Conservation (phyloP, 2,113 vertebrate genomes). For the Camelus dromedarius region DNA sequence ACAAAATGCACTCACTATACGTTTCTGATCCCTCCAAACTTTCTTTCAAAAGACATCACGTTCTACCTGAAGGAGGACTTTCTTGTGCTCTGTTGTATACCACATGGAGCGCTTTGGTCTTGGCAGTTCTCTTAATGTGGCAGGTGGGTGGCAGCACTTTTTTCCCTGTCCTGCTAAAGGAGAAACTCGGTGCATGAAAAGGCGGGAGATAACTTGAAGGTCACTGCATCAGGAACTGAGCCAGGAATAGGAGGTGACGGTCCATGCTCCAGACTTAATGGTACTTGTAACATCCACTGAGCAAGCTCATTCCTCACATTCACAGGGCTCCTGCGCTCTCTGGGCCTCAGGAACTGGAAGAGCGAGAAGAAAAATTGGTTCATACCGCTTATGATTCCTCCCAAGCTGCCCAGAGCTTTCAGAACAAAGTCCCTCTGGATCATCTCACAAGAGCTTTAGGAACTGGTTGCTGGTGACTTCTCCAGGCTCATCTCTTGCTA, state of each 20-base stretch:
- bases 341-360: background rate
- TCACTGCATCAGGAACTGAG: background rate
- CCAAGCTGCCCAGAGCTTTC: background rate
- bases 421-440: background rate
- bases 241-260: background rate
- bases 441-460: background rate
- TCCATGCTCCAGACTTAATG: background rate
- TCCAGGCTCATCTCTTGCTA: background rate
- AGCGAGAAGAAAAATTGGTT: slow-evolving; percentile 33
- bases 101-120: background rate
- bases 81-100: background rate
- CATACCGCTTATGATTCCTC: background rate
- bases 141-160: background rate
- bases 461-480: background rate
- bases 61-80: background rate
- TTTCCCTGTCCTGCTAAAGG: slow-evolving; percentile 24
- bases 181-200: background rate
- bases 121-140: background rate
- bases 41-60: background rate
- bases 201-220: slow-evolving; percentile 13
- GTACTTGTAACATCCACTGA: background rate
- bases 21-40: slow-evolving; percentile 51
- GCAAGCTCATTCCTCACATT: background rate
- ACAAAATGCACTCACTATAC: background rate
- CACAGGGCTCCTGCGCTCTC: background rate